Evolutionary conservation across 2,113 vertebrate genomes (phyloP).

Genomic region (Strix aluco): DNA sequence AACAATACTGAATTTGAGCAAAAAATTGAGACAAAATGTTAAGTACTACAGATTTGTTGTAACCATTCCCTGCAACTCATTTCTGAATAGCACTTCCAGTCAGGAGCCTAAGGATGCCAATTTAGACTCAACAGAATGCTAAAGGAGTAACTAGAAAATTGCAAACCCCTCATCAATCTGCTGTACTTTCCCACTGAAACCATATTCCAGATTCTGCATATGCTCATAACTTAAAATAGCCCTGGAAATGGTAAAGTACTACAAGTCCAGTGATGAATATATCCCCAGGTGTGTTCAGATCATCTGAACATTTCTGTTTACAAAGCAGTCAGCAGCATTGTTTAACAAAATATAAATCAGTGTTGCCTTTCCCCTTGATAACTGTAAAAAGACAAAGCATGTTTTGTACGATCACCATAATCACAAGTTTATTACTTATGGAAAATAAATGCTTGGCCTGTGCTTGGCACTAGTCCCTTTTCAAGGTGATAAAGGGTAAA

Average conservation of each 20-base stretch:
- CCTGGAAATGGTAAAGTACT: neutral
- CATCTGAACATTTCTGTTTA: conserved; percentile 46
- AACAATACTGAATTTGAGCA: neutral
- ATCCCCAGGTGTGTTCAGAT: neutral
- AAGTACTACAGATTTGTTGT: neutral
- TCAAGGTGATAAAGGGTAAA: conserved; percentile 53
- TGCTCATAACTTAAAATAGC: conserved; percentile 17
- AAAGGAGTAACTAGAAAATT: conserved; percentile 24
- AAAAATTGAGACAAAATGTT: neutral
- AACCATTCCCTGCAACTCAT: neutral
- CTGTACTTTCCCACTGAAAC: conserved; percentile 32
- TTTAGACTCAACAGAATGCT: conserved; percentile 26
- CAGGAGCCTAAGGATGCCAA: conserved; percentile 7
- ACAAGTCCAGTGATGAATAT: neutral
- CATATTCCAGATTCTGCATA: conserved; percentile 28
- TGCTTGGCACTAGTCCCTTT: conserved; percentile 10
- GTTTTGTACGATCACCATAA: neutral
- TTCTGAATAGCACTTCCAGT: neutral
- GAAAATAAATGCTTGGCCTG: conserved; percentile 15
- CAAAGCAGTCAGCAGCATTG: conserved; percentile 20
- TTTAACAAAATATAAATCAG: conserved; percentile 10
- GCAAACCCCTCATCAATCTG: conserved; percentile 44
- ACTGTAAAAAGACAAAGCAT: conserved; percentile 30
- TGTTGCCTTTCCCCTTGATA: conserved; percentile 8
- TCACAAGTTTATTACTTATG: conserved; percentile 32